A percentile compares a stretch with the other conserved stretches of the same genome.
Conservation (phyloP, 2,113 vertebrate species). For the Amazona guildingii region DNA sequence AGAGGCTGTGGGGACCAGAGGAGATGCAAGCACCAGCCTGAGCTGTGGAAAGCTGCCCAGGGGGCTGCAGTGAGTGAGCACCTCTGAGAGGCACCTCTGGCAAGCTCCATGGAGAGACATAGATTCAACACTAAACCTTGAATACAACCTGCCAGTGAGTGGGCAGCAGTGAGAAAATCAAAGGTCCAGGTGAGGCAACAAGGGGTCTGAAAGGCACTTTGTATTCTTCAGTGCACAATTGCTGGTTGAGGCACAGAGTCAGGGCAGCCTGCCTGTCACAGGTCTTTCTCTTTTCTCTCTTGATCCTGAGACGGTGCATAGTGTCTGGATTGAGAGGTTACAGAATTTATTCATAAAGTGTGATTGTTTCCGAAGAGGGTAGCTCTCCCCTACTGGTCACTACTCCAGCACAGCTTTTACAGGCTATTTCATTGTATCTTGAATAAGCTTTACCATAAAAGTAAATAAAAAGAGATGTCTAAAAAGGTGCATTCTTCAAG, state of each 20-base stretch:
- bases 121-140: not conserved
- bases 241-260: not conserved
- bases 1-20: not conserved
- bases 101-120: not conserved
- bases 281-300: not conserved
- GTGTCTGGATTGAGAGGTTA: constrained; percentile 26
- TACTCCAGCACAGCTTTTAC: constrained; percentile 31
- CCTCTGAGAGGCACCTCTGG: not conserved
- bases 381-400: constrained; percentile 20
- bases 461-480: not conserved
- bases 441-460: constrained; percentile 32
- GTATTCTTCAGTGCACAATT: not conserved
- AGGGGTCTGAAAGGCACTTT: not conserved
- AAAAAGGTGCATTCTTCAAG: constrained; percentile 7
- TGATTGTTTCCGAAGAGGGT: constrained; percentile 16
- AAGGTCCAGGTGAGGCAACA: not conserved
- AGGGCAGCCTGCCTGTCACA: not conserved
- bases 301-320: not conserved
- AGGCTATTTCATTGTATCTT: constrained; percentile 26
- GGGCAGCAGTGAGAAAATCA: not conserved
- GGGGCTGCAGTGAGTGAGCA: not conserved
- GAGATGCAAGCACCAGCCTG: not conserved
- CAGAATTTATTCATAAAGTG: constrained; percentile 42
- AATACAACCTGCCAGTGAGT: not conserved
- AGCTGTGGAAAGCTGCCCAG: not conserved